Evolutionary conservation across 1,140 invertebrate genomes (phyloP).

Genomic region (Drosophila subpulchrella): DNA sequence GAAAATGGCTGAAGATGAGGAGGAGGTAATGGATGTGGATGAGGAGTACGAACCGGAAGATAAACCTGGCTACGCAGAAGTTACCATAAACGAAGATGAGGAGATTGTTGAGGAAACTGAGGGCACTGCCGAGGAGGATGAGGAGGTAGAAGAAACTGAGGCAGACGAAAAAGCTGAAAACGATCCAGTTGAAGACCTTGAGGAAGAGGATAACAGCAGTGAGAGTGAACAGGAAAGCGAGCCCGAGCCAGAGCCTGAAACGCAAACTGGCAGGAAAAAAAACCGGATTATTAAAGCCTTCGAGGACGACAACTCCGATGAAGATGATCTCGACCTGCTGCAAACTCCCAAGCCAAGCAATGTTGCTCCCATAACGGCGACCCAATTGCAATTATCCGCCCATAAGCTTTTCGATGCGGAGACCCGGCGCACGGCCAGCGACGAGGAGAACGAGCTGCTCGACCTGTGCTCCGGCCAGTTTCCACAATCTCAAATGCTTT

Average conservation of each 20-base stretch:
- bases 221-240: conserved; percentile 44
- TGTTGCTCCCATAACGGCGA: conserved; percentile 42
- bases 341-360: conserved; percentile 78
- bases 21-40: conserved; percentile 51
- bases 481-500: conserved; percentile 47
- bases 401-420: conserved; percentile 71
- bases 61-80: conserved; percentile 63
- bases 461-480: conserved; percentile 86
- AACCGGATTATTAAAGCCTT: conserved; percentile 74
- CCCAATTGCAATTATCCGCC: conserved; percentile 50
- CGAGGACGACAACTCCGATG: conserved; percentile 77
- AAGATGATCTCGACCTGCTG: conserved; percentile 77
- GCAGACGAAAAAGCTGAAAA: conserved; percentile 38
- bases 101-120: conserved; percentile 58
- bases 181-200: conserved; percentile 33
- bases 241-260: conserved; percentile 5
- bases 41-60: conserved; percentile 71
- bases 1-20: conserved; percentile 38
- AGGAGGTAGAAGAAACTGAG: conserved; percentile 47
- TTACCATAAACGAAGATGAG: conserved; percentile 64
- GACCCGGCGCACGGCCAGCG: conserved; percentile 67
- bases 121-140: conserved; percentile 17
- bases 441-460: conserved; percentile 85
- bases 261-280: conserved; percentile 41
- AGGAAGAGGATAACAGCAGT: conserved; percentile 35